A percentile compares a stretch with the other conserved stretches of the same genome.
Conservation (phyloP, 2,888 invertebrate genomes). For the Watsonalla cultraria region DNA sequence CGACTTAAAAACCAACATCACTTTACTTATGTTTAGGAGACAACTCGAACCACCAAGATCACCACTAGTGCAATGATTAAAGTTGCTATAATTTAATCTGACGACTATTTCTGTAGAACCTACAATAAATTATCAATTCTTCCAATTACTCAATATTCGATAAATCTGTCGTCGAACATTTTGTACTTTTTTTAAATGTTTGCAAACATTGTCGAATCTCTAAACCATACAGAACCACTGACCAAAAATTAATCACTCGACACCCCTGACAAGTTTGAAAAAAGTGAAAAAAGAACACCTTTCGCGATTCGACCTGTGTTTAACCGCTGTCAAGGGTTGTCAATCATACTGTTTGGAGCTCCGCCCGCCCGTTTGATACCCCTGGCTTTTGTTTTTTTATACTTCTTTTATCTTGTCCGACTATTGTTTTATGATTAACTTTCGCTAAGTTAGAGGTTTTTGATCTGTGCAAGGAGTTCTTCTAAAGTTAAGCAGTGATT, state of each 20-base stretch:
- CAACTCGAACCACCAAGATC: too few species aligned
- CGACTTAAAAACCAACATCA: too few species aligned
- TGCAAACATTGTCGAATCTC: too few species aligned
- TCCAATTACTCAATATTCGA: too few species aligned
- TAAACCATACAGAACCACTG: constrained; percentile 33
- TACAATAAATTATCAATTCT: too few species aligned
- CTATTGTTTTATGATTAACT: constrained; percentile 25
- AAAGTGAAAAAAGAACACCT: constrained; percentile 42
- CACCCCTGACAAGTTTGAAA: constrained; percentile 25
- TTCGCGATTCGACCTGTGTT: constrained; percentile 75
- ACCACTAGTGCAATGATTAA: too few species aligned
- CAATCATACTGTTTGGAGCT: constrained; percentile 50
- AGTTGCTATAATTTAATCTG: too few species aligned
- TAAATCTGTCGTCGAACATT: too few species aligned
- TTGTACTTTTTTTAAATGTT: too few species aligned
- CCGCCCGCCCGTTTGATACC: constrained; percentile 45
- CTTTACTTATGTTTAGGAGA: too few species aligned
- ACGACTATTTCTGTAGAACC: too few species aligned
- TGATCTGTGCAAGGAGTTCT: background rate
- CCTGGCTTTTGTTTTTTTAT: constrained; percentile 25
- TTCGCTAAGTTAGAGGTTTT: constrained; percentile 6
- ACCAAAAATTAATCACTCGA: constrained; percentile 16
- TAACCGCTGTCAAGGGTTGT: constrained; percentile 70
- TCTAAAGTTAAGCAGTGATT: background rate
- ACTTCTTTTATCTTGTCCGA: constrained; percentile 13